A percentile compares a stretch with the other conserved stretches of the same genome.
Conservation (phyloP, 30 jellyfish, hydroid and myxozoan species). For the Hydractinia echinata region DNA sequence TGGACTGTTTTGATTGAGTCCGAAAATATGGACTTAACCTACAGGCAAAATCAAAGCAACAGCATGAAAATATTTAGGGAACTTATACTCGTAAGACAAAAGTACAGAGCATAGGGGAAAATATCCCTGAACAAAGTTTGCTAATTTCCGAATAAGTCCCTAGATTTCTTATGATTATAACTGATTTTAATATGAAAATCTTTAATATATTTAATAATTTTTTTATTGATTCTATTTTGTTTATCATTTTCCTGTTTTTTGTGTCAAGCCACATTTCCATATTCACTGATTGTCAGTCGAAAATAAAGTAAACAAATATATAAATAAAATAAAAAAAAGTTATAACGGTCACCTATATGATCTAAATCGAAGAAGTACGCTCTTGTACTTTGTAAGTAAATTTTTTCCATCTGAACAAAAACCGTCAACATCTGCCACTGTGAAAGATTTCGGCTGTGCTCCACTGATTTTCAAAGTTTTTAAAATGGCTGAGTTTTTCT, state of each 20-base stretch:
- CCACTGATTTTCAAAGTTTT: too few species aligned
- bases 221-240: too few species aligned
- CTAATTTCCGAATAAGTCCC: not conserved
- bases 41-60: constrained; percentile 5
- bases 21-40: constrained; percentile 88
- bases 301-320: not conserved
- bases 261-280: too few species aligned
- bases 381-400: not conserved
- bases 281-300: too few species aligned
- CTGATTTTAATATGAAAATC: too few species aligned
- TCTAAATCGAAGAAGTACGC: not conserved
- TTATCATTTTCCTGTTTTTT: too few species aligned
- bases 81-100: not conserved
- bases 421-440: too few species aligned
- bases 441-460: too few species aligned
- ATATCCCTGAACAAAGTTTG: not conserved
- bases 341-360: not conserved
- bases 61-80: not conserved
- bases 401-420: not conserved
- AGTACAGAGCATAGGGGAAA: not conserved
- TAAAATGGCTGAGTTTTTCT: too few species aligned
- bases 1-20: constrained; percentile 47
- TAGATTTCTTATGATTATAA: too few species aligned
- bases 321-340: not conserved
- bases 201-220: too few species aligned